A percentile compares a stretch with the other conserved stretches of the same genome.
phyloP scores from a whole-genome alignment of 2,113 vertebrate species.

The Chiloscyllium plagiosum region DNA sequence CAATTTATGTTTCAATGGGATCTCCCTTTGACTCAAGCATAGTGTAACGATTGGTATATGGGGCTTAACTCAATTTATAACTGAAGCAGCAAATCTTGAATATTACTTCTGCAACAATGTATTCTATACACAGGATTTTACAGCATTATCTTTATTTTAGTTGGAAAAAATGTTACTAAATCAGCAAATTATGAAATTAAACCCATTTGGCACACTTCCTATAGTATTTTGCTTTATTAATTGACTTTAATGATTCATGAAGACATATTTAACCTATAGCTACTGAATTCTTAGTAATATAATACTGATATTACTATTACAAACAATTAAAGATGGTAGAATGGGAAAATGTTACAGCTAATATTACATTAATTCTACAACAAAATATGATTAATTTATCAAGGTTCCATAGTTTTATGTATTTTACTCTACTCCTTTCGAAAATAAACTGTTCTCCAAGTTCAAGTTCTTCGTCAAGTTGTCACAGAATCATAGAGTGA shows the following conservation, averaged over 20 bases:
- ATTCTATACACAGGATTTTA: slow-evolving; percentile 30
- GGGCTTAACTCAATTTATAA: background rate
- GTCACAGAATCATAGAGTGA: background rate
- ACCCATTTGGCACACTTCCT: slow-evolving; percentile 2
- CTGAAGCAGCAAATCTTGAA: background rate
- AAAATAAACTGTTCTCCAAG: background rate
- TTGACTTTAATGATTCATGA: slow-evolving; percentile 30
- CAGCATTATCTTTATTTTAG: slow-evolving; percentile 3
- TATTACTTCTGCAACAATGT: slow-evolving; percentile 3
- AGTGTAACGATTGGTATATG: background rate
- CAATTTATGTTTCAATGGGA: background rate
- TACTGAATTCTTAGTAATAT: background rate
- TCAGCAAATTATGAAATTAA: slow-evolving; percentile 15
- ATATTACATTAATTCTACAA: background rate
- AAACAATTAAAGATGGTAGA: slow-evolving; percentile 33
- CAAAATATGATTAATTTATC: slow-evolving; percentile 20
- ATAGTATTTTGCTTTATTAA: slow-evolving; percentile 10
- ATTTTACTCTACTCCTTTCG: background rate
- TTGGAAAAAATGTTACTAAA: slow-evolving; percentile 14
- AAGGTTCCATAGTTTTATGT: slow-evolving; percentile 10
- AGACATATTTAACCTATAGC: background rate
- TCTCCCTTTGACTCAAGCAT: background rate
- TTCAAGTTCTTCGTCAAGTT: slow-evolving; percentile 10
- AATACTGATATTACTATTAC: background rate
- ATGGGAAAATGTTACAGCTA: background rate